Evolutionary conservation across 2,113 vertebrate species (phyloP), one percentile per base, ranked within the genome.

Genomic region (Verasper variegatus): DNA sequence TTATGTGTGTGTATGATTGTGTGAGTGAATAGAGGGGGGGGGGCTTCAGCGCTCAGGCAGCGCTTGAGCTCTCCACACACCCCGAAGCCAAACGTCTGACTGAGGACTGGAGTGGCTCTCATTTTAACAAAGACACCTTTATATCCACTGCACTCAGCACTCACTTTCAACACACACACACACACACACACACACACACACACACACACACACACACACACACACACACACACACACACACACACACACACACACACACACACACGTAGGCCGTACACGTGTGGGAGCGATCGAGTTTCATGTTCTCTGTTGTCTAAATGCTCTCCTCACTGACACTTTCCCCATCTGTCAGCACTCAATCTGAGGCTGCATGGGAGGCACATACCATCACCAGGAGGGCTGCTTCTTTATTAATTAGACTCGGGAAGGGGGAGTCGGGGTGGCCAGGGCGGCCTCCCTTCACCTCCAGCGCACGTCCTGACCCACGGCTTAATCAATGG

Each of bases 41-140:
- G 81, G 60, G 68, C 64, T 84, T 82, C 58, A 77, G 76, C 55
- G 54, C 61, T 82, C 40, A 65, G 72, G 85, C 86, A 83, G 58
- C n/a, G 7, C 80, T 82, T 81, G 78, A 78, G 84, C 76, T 88
- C 78, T 83, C 80, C 72, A 68, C 80, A 86, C 78, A 80, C 78
- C 88, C 82, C 18, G 31, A 89, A 87, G 92, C 91, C 80, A 87
- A 84, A 85, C 52, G 85, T 87, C 35, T 90, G 84, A 92, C 87
- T 94, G 86, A 85, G 45, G 58, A 84, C 90, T 94, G 90, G 92
- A 93, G 87, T 86, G 88, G 80, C 81, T 92, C 88, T 94, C 78
- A 21, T 63, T 89, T 83, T 80, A 93, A 94, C 93, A 93, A 94
- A 93, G 93, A 92, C 88, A 91, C 89, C 91, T 92, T 92, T 93